These are phyloP conservation scores for Hirtodrosophila confusa DNA, from an alignment of 2,888 invertebrate genomes.

Conservation along the genomic window DNA sequence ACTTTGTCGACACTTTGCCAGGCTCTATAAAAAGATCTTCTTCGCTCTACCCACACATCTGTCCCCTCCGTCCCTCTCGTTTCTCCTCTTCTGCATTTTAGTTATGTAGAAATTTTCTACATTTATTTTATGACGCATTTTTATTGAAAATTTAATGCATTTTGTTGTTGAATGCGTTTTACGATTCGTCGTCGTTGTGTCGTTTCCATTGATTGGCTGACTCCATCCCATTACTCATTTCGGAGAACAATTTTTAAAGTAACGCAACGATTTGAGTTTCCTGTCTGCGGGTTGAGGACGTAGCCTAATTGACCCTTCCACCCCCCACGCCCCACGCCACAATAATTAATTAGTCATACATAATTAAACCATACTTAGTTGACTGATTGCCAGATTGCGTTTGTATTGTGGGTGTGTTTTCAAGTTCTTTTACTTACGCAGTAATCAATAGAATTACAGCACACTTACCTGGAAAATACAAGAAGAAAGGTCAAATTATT, in stretches of 20 bases:
- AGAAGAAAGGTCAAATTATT: constrained; percentile 1
- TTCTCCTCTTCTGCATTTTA: constrained; percentile 15
- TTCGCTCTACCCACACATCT: constrained; percentile 21
- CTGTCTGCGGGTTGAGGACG: constrained; percentile 37
- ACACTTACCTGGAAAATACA: constrained; percentile 42
- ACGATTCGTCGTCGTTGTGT: constrained; percentile 31
- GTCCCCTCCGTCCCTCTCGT: neutral
- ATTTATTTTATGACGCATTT: constrained; percentile 71
- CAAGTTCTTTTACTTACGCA: constrained; percentile 37
- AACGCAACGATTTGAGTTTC: constrained; percentile 9
- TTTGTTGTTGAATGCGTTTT: constrained; percentile 43
- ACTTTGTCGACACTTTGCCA: constrained; percentile 70
- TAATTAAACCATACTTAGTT: constrained; percentile 17
- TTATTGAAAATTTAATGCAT: constrained; percentile 75
- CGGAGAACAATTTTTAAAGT: neutral
- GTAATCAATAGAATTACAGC: constrained; percentile 28
- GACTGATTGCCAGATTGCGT: constrained; percentile 38
- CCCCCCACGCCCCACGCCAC: neutral
- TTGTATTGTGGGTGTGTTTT: constrained; percentile 23
- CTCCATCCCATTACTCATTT: constrained; percentile 18
- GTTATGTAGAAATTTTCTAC: constrained; percentile 45
- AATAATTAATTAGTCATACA: constrained; percentile 46
- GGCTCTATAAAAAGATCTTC: constrained; percentile 40
- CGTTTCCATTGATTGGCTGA: constrained; percentile 44
- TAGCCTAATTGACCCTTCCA: constrained; percentile 2